Percentiles rank a stretch among this genome's conserved stretches.
phyloP scores from a whole-genome alignment of 2,113 vertebrate genomes.

The Sinocyclocheilus rhinocerous region DNA sequence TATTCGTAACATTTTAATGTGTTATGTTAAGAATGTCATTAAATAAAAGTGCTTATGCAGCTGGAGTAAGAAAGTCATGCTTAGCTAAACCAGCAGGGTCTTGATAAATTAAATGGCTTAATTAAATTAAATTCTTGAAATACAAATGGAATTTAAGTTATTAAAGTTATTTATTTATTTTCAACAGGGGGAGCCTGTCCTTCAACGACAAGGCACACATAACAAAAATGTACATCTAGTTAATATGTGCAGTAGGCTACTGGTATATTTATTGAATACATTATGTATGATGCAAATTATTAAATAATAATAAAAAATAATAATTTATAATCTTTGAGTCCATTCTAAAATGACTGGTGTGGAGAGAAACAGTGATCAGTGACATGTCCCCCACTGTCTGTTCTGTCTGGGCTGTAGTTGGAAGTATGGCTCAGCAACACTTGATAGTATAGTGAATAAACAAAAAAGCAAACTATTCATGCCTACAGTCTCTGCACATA shows the following conservation, averaged over 20 bases:
- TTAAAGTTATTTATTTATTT: background rate
- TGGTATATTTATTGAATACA: background rate
- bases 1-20: background rate
- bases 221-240: background rate
- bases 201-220: background rate
- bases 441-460: background rate
- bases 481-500: background rate
- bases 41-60: background rate
- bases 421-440: background rate
- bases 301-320: background rate
- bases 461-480: conserved; percentile 13
- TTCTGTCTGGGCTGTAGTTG: background rate
- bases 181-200: background rate
- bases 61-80: background rate
- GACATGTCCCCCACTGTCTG: background rate
- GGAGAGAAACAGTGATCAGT: background rate
- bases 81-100: conserved; percentile 1
- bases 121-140: background rate
- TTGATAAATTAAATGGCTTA: background rate
- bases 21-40: background rate
- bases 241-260: background rate
- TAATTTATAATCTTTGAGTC: too few relatives aligned
- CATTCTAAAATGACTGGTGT: too few relatives aligned
- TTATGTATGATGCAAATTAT: background rate
- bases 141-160: background rate